phyloP scores from a whole-genome alignment of 2,797 vertebrate genomes.

The Mionectes olivaceus region DNA sequence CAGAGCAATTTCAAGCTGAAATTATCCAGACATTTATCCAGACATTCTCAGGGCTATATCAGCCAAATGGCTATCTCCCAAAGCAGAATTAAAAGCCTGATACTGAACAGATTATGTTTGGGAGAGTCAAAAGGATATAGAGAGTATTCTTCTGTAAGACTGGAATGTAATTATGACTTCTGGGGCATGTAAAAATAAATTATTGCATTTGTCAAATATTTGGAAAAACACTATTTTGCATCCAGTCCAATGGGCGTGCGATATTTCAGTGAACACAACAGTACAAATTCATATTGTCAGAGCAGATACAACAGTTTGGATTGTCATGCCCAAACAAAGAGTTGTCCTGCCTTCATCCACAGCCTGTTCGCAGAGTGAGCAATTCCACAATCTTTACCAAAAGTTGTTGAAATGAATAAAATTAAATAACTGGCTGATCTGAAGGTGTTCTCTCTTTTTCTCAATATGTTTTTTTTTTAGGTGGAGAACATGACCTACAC shows the following conservation, averaged over 20 bases:
- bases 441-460: neutral
- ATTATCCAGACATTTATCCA: slow-evolving; percentile 62
- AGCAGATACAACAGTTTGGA: neutral
- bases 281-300: neutral
- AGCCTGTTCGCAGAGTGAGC: neutral
- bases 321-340: neutral
- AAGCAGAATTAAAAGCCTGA: slow-evolving; percentile 38
- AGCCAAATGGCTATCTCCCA: slow-evolving; percentile 59
- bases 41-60: slow-evolving; percentile 43
- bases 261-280: neutral
- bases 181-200: neutral
- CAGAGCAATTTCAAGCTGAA: slow-evolving; percentile 48
- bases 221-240: neutral
- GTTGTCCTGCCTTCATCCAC: neutral
- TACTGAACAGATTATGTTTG: slow-evolving; percentile 52
- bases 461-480: fast-evolving
- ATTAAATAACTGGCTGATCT: neutral
- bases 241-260: fast-evolving
- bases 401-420: neutral
- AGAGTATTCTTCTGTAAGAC: neutral
- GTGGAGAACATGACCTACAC: fast-evolving
- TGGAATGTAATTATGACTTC: slow-evolving; percentile 18
- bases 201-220: neutral
- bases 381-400: neutral
- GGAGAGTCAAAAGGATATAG: neutral